Conservation (phyloP, 1,140 invertebrate species). For the Muscidifurax raptorellus region DNA sequence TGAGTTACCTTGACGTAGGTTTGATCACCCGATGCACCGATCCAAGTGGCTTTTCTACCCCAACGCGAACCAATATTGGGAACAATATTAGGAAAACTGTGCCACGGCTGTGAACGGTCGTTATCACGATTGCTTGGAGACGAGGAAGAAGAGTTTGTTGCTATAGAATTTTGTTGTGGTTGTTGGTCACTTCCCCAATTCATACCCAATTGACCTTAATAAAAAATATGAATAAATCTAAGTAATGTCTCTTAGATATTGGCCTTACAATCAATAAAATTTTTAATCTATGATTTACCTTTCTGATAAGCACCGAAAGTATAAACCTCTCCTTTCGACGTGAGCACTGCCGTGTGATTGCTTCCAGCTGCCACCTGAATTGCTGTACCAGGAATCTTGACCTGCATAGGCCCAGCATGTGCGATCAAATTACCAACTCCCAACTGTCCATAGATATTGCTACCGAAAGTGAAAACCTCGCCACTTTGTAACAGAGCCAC, state of each 20-base stretch:
- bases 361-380: conserved; percentile 93
- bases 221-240: neutral
- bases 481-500: conserved; percentile 81
- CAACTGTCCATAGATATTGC: conserved; percentile 95
- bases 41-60: conserved; percentile 92
- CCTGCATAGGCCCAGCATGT: conserved; percentile 84
- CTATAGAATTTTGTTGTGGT: neutral
- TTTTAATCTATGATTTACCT: conserved; percentile 45
- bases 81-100: conserved; percentile 87
- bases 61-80: conserved; percentile 86
- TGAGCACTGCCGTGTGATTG: conserved; percentile 95
- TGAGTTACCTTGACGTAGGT: conserved; percentile 89
- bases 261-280: neutral
- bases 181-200: conserved; percentile 66
- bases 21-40: conserved; percentile 95
- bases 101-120: conserved; percentile 80
- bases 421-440: conserved; percentile 89
- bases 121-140: conserved; percentile 63
- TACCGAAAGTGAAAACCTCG: conserved; percentile 93
- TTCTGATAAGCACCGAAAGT: conserved; percentile 95
- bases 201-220: conserved; percentile 90
- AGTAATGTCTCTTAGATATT: neutral
- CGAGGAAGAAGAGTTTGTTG: conserved; percentile 6
- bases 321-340: conserved; percentile 92
- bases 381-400: conserved; percentile 82